A percentile compares a stretch with the other conserved stretches of the same genome.
Conservation (phyloP, 92 coral and sea anemone genomes). For the Porites rus region DNA sequence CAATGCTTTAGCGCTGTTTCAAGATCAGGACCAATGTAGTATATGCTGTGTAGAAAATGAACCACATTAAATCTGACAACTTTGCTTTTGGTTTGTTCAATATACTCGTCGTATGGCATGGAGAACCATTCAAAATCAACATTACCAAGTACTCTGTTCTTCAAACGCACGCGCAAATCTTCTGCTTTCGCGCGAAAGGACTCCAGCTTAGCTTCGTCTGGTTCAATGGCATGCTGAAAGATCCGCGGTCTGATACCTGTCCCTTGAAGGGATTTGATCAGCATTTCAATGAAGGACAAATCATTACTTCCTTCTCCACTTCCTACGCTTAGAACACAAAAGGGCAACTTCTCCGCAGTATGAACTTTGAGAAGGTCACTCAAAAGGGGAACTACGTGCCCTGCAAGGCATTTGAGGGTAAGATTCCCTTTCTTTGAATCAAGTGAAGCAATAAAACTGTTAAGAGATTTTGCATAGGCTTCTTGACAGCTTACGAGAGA, state of each 20-base stretch:
- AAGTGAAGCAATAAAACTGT: conserved; percentile 1
- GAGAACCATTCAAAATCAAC: conserved; percentile 14
- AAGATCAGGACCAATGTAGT: not conserved
- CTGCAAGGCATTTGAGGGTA: not conserved
- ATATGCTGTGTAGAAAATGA: conserved; percentile 29
- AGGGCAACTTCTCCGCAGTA: not conserved
- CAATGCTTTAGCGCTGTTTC: conserved; percentile 3
- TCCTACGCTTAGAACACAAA: conserved; percentile 28
- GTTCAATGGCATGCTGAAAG: conserved; percentile 1
- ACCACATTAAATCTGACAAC: conserved; percentile 17
- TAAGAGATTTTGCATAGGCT: not conserved
- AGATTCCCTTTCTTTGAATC: not conserved
- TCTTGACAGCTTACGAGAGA: conserved; percentile 7
- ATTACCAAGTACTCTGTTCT: not conserved
- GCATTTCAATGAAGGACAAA: not conserved
- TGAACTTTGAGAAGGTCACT: not conserved
- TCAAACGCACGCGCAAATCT: not conserved
- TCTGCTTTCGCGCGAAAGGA: not conserved
- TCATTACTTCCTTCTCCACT: conserved; percentile 17
- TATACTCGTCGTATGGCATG: conserved; percentile 2
- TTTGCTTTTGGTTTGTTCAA: not conserved
- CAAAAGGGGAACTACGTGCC: not conserved
- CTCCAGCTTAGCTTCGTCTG: not conserved
- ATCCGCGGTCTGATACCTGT: not conserved
- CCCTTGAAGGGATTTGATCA: not conserved